A percentile compares a stretch with the other conserved stretches of the same genome.
Evolutionary conservation across 2,888 invertebrate genomes (phyloP).

Genomic region (Parnassius mnemosyne): DNA sequence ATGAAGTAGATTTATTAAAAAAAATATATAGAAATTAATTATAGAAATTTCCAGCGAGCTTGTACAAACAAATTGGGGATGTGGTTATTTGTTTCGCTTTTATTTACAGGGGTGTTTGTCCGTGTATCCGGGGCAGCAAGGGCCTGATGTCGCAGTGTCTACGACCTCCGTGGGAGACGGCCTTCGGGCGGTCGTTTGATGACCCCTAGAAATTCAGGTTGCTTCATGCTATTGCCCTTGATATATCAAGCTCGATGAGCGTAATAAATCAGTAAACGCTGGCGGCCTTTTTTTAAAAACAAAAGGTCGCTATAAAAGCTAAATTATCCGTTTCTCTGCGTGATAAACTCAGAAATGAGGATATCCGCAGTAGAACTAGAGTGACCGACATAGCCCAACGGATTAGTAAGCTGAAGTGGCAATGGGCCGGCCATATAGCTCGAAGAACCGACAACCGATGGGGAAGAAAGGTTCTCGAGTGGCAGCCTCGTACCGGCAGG

Average conservation of each 20-base stretch:
- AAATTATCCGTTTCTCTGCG: too few species aligned
- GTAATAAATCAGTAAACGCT: slow-evolving; percentile 25
- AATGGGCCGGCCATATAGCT: too few species aligned
- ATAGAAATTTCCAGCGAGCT: not conserved
- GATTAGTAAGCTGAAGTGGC: too few species aligned
- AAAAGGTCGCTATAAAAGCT: too few species aligned
- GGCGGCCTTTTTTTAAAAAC: slow-evolving; percentile 2
- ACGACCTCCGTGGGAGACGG: slow-evolving; percentile 36
- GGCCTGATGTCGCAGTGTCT: slow-evolving; percentile 14
- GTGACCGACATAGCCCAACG: too few species aligned
- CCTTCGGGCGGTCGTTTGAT: slow-evolving; percentile 38
- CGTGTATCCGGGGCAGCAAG: slow-evolving; percentile 14
- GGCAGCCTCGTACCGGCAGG: too few species aligned
- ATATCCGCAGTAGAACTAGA: too few species aligned
- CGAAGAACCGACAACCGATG: too few species aligned
- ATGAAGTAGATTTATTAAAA: too few species aligned
- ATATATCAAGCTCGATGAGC: slow-evolving; percentile 14
- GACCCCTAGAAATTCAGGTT: slow-evolving; percentile 34
- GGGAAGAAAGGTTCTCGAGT: too few species aligned
- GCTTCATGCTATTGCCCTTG: slow-evolving; percentile 1
- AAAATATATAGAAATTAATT: too few species aligned
- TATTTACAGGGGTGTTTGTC: slow-evolving; percentile 15
- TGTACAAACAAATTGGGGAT: slow-evolving; percentile 6
- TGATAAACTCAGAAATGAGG: too few species aligned
- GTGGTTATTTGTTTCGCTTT: slow-evolving; percentile 8